Evolutionary conservation across 35 echinoderm and acorn worm species (phyloP), one percentile per base, ranked within the genome.

Genomic region (Amphiura filiformis): DNA sequence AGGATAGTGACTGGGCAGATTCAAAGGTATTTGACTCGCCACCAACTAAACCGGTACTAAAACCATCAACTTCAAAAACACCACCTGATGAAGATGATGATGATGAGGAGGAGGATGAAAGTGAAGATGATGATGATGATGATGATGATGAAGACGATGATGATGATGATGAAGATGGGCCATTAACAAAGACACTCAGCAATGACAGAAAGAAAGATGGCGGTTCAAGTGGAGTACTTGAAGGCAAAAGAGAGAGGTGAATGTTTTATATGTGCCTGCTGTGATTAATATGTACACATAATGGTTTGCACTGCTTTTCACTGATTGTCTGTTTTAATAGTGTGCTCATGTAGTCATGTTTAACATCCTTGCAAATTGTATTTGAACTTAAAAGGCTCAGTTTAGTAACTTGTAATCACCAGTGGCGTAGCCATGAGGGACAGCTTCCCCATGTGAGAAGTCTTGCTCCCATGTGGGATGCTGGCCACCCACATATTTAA

Each of bases 101-200:
- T n/a, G n/a, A n/a, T n/a, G n/a, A n/a, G n/a, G n/a, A n/a, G n/a
- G n/a, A n/a, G n/a, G n/a, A n/a, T n/a, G n/a, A n/a, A n/a, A n/a
- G n/a, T n/a, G n/a, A 78, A 42, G 39, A 77, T 41, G 14, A 31
- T 2, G 65, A 77, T 32, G 65, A 86, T 76, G 61, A 38, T 31
- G 85, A 87, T 23, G 83, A 65, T 2, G 34, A 65, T 23, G 83
- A 85, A 23, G 56, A 64, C 2, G 49, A 85, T 32, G 83, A n/a
- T n/a, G n/a, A n/a, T n/a, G n/a, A n/a, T n/a, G n/a, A n/a, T n/a
- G n/a, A n/a, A n/a, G 37, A 87, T 31, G 65, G 37, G n/a, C n/a
- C n/a, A n/a, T n/a, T n/a, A n/a, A n/a, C n/a, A n/a, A 75, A 42
- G 15, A 30, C 1, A 26, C 17, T n/a, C 41, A 47, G 7, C 15